phyloP scores from a whole-genome alignment of 2,113 vertebrate genomes.

The Phyllopteryx taeniolatus region DNA sequence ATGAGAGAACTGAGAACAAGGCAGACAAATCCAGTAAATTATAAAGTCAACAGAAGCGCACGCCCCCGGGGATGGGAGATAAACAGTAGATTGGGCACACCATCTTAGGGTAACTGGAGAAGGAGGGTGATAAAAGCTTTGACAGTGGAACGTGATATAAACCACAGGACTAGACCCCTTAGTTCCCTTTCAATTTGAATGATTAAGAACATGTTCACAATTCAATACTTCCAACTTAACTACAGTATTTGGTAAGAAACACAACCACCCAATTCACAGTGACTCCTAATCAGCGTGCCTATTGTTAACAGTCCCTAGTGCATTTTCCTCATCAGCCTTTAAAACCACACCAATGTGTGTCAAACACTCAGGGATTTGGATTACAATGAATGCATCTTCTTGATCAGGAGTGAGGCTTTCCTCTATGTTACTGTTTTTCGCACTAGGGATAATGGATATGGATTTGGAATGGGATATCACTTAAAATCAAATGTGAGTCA shows the following conservation, averaged over 20 bases:
- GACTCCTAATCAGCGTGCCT: slow-evolving; percentile 22
- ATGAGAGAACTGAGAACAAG: slow-evolving; percentile 16
- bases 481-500: no score
- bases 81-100: slow-evolving; percentile 28
- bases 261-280: slow-evolving; percentile 1
- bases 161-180: neutral
- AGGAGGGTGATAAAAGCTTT: slow-evolving; percentile 10
- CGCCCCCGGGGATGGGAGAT: slow-evolving; percentile 31
- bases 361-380: slow-evolving; percentile 37
- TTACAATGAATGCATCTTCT: neutral
- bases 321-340: slow-evolving; percentile 35
- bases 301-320: slow-evolving; percentile 37
- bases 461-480: no score
- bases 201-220: neutral
- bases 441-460: neutral
- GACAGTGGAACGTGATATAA: slow-evolving; percentile 7
- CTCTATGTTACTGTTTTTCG: neutral
- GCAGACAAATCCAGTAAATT: slow-evolving; percentile 24
- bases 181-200: neutral
- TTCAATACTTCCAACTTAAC: neutral
- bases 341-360: slow-evolving; percentile 36
- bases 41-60: slow-evolving; percentile 24
- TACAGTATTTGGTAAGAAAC: neutral
- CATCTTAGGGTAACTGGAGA: slow-evolving; percentile 23
- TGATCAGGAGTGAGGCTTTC: slow-evolving; percentile 1